These are phyloP conservation scores for Danio choprae DNA, from an alignment of 2,797 vertebrate species.

Conservation along the genomic window DNA sequence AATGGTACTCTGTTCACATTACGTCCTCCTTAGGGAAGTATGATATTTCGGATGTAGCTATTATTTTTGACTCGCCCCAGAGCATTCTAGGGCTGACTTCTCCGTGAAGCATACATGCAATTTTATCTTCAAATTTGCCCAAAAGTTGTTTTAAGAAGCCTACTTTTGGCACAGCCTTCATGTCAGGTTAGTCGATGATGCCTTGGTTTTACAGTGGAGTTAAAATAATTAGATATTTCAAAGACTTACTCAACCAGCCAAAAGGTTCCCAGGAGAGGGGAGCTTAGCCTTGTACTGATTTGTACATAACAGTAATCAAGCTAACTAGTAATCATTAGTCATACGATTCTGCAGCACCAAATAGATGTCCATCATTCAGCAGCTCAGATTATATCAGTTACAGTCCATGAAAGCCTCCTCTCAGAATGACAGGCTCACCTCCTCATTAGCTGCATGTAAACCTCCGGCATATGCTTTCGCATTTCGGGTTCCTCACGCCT, in stretches of 20 bases:
- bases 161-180: background rate
- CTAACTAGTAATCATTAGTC: conserved; percentile 31
- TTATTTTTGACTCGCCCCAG: background rate
- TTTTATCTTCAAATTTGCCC: background rate
- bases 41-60: background rate
- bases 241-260: background rate
- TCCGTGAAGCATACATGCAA: background rate
- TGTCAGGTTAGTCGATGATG: background rate
- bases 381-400: conserved; percentile 28
- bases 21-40: background rate
- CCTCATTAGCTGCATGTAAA: conserved; percentile 21
- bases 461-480: conserved; percentile 5
- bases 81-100: background rate
- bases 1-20: background rate
- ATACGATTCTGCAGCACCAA: conserved; percentile 1
- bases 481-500: conserved; percentile 15
- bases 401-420: background rate
- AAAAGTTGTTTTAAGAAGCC: background rate
- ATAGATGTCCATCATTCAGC: background rate
- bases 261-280: background rate
- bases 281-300: conserved; percentile 21
- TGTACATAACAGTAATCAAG: conserved; percentile 36
- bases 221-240: conserved; percentile 14
- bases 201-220: background rate
- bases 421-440: conserved; percentile 16